Base-by-base conservation (phyloP, 2,113 vertebrate species). In the Laticauda colubrina region DNA sequence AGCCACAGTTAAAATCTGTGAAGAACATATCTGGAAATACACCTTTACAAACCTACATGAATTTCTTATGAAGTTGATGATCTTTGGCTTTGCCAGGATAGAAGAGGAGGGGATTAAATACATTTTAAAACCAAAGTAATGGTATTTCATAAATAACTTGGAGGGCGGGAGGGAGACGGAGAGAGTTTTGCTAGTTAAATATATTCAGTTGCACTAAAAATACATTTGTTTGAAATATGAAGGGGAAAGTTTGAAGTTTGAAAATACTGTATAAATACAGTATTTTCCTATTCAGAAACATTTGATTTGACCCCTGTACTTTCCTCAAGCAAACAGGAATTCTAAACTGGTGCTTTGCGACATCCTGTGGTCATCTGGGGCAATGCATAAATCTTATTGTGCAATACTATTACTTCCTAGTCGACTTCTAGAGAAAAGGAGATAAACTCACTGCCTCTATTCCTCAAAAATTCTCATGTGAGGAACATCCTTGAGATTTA, bases 281-380 rank as follows among this genome's bases (percentile, higher is more conserved):
- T n/a, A 24, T 90, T 24, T 51, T 15, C 48, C 26, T 51, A 43
- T 61, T 61, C 26, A 39, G 45, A 91, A n/a, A 45, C 87, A 91
- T 87, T 87, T 45, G 24, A 39, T n/a, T n/a, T 45, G 24, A 15
- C 81, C 53, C 26, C 29, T 88, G n/a, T n/a, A 26, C 7, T 39
- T 2, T 91, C 11, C 21, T 53, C 90, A 85, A 56, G n/a, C 69
- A 69, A 54, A 55, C 2, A 39, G 26, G 14, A 93, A 18, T 29
- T 86, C 26, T 54, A 23, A 3, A 18, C 24, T 93, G 56, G 89
- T 23, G 14, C 92, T 61, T 93, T 48, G 92, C 24, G 92, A 93
- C 92, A 90, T 53, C 92, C 53, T 39, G 56, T 93, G 92, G 89
- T 64, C 45, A 90, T 6, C 21, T 90, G 15, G 23, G 56, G 55